Conservation (phyloP, 2,888 invertebrate species). For the Ichneumoninae sp. region DNA sequence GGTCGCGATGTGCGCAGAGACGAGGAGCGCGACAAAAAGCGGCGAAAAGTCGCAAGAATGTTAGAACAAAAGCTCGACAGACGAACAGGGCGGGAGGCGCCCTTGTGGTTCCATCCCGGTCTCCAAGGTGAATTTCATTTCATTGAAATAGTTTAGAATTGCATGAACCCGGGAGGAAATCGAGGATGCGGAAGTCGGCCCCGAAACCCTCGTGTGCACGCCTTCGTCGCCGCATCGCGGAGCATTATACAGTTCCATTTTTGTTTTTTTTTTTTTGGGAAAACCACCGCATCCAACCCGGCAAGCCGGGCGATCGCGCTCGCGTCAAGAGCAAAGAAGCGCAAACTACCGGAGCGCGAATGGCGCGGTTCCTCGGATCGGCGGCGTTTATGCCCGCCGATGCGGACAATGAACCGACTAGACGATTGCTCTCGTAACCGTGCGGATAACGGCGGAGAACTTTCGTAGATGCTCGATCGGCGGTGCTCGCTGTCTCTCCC, state of each 20-base stretch:
- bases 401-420: slow-evolving; percentile 6
- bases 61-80: slow-evolving; percentile 77
- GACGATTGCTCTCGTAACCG: slow-evolving; percentile 32
- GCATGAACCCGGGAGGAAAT: slow-evolving; percentile 73
- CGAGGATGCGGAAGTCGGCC: slow-evolving; percentile 60
- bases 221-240: slow-evolving; percentile 36
- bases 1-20: slow-evolving; percentile 49
- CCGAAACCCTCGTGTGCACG: slow-evolving; percentile 12
- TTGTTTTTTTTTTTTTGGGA: slow-evolving; percentile 48
- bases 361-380: slow-evolving; percentile 2
- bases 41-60: slow-evolving; percentile 78
- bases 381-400: slow-evolving; percentile 28
- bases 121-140: slow-evolving; percentile 77
- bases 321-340: slow-evolving; percentile 42
- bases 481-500: not conserved
- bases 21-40: slow-evolving; percentile 19
- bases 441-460: slow-evolving; percentile 9
- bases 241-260: slow-evolving; percentile 48
- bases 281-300: not conserved
- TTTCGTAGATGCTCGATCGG: slow-evolving; percentile 13
- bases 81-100: slow-evolving; percentile 62
- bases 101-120: slow-evolving; percentile 57
- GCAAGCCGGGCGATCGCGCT: not conserved
- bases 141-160: slow-evolving; percentile 82
- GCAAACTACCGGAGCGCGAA: slow-evolving; percentile 39